Percentiles rank a stretch among this genome's conserved stretches.
Conservation (phyloP, 2,888 invertebrate species). For the Epsilonema sp. region DNA sequence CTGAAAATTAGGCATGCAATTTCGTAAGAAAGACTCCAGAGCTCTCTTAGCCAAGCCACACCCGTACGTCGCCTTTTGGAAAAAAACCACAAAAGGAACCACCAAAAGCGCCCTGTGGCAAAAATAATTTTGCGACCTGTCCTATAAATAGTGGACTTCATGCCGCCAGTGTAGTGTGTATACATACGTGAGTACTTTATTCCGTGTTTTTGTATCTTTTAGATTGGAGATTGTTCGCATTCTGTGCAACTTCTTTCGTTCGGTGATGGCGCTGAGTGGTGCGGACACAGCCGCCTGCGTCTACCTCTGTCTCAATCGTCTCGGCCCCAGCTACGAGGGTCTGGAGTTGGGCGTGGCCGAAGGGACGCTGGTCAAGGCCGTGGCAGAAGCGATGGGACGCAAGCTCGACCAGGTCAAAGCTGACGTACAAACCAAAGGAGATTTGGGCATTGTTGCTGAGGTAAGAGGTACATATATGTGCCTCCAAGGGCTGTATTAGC, state of each 20-base stretch:
- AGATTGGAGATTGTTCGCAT: constrained; percentile 77
- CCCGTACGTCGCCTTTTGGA: too few species aligned
- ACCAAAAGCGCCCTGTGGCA: too few species aligned
- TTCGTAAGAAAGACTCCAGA: too few species aligned
- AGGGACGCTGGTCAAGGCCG: constrained; percentile 74
- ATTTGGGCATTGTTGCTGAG: constrained; percentile 75
- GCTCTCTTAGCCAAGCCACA: too few species aligned
- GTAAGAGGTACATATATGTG: too few species aligned
- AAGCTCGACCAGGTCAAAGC: constrained; percentile 58
- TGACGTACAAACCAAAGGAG: constrained; percentile 52
- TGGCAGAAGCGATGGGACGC: constrained; percentile 61
- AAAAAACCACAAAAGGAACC: too few species aligned
- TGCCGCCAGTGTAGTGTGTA: too few species aligned
- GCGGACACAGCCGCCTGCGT: constrained; percentile 72
- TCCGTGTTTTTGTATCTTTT: constrained; percentile 4
- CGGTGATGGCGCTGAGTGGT: constrained; percentile 66
- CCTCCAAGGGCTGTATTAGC: too few species aligned
- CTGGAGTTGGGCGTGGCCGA: constrained; percentile 84
- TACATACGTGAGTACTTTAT: too few species aligned
- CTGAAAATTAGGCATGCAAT: too few species aligned
- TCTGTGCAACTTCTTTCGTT: constrained; percentile 70
- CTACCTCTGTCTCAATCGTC: constrained; percentile 80
- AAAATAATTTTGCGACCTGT: too few species aligned
- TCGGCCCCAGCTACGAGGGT: constrained; percentile 89
- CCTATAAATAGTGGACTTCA: too few species aligned